These are phyloP conservation scores for Pogonognathellus flavescens DNA, from an alignment of 1,140 invertebrate species.

Conservation along the genomic window DNA sequence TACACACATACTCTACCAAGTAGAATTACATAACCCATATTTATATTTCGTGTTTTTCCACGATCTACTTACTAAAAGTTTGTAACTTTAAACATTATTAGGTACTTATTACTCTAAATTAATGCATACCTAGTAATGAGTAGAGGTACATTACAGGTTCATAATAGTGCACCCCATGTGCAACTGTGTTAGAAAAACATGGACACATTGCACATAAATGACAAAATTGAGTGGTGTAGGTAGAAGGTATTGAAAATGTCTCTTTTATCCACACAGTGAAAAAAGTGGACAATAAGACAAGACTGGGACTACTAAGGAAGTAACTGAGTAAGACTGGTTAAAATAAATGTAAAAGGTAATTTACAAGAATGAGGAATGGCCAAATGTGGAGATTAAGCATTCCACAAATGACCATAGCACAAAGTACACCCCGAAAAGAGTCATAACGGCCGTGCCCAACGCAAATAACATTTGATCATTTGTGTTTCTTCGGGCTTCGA, in stretches of 20 bases:
- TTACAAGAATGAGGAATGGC: constrained; percentile 3
- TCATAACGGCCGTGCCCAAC: constrained; percentile 43
- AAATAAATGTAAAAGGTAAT: constrained; percentile 17
- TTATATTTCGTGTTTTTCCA: too few relatives aligned
- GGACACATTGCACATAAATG: too few relatives aligned
- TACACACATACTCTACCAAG: too few relatives aligned
- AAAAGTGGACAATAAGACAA: background rate
- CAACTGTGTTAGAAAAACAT: too few relatives aligned
- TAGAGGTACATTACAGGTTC: too few relatives aligned
- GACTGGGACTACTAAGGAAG: background rate
- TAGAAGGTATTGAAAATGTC: background rate
- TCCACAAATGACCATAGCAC: constrained; percentile 31
- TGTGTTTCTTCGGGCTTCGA: constrained; percentile 40
- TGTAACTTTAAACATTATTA: too few relatives aligned
- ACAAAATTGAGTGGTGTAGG: too few relatives aligned
- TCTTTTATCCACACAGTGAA: background rate
- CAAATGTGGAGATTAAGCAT: constrained; percentile 46
- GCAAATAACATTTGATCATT: constrained; percentile 32
- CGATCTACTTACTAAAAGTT: too few relatives aligned
- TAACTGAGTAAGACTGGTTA: background rate
- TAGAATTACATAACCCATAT: too few relatives aligned
- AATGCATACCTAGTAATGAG: too few relatives aligned
- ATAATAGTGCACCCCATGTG: too few relatives aligned
- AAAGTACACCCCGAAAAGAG: constrained; percentile 36
- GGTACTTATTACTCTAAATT: too few relatives aligned